Percentiles rank a stretch among this genome's conserved stretches.
Conservation (phyloP, 2,113 vertebrate genomes). For the Collichthys lucidus region DNA sequence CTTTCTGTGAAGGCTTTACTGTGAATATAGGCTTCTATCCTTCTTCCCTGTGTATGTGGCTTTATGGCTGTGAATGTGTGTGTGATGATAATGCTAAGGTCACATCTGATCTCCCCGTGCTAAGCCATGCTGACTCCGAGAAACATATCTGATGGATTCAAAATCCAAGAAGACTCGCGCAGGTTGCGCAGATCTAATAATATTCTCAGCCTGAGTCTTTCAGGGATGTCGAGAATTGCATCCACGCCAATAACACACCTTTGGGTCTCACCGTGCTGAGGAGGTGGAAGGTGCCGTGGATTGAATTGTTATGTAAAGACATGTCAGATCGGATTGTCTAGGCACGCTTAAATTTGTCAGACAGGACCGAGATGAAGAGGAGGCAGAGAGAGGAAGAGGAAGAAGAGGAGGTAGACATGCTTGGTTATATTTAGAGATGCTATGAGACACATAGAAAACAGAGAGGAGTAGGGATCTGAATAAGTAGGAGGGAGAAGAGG, state of each 20-base stretch:
- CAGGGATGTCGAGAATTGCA: conserved; percentile 59
- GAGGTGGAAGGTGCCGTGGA: conserved; percentile 68
- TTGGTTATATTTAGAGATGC: conserved; percentile 80
- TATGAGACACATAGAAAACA: conserved; percentile 69
- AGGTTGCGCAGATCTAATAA: conserved; percentile 48
- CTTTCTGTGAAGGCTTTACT: conserved; percentile 46
- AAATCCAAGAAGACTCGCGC: conserved; percentile 39
- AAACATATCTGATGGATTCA: conserved; percentile 58
- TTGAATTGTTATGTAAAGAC: conserved; percentile 83
- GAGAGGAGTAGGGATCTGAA: conserved; percentile 64
- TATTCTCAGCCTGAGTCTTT: conserved; percentile 43
- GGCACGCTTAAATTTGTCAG: conserved; percentile 79
- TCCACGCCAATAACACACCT: conserved; percentile 71
- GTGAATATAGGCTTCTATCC: conserved; percentile 33
- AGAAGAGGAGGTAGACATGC: conserved; percentile 68
- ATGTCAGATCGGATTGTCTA: conserved; percentile 79
- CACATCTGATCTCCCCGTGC: conserved; percentile 61
- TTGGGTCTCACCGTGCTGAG: conserved; percentile 49
- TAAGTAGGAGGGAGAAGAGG: conserved; percentile 61
- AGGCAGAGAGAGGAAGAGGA: conserved; percentile 69
- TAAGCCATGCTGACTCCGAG: conserved; percentile 54
- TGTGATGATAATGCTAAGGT: conserved; percentile 61
- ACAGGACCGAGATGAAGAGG: conserved; percentile 74
- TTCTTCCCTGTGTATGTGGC: conserved; percentile 23
- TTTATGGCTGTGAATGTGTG: conserved; percentile 17